These are phyloP conservation scores for Microcaecilia unicolor DNA, from an alignment of 2,797 vertebrate genomes.

Conservation along the genomic window DNA sequence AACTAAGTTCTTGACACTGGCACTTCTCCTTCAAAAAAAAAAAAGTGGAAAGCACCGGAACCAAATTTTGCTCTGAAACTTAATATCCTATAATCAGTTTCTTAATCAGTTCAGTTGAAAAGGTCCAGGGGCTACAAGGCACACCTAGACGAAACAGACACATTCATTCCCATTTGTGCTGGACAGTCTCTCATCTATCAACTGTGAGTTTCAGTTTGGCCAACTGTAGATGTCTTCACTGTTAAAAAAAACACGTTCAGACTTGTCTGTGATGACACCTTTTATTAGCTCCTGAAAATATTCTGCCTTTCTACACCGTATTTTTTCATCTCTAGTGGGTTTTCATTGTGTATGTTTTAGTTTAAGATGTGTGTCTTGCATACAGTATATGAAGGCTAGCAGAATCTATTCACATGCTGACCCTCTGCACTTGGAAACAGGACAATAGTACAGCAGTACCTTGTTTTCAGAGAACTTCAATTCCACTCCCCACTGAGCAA, in stretches of 20 bases:
- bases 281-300: constrained; percentile 37
- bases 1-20: no score
- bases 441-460: constrained; percentile 34
- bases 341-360: constrained; percentile 2
- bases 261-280: constrained; percentile 53
- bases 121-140: constrained; percentile 43
- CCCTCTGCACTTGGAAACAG: constrained; percentile 35
- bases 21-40: no score
- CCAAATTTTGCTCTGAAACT: constrained; percentile 43
- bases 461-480: constrained; percentile 45
- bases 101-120: constrained; percentile 37
- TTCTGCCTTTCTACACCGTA: constrained; percentile 41
- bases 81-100: constrained; percentile 45
- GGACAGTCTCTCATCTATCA: constrained; percentile 35
- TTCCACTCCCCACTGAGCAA: constrained; percentile 45
- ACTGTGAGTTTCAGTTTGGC: constrained; percentile 27
- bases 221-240: constrained; percentile 23
- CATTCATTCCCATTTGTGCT: constrained; percentile 24
- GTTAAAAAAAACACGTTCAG: constrained; percentile 27
- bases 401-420: constrained; percentile 18
- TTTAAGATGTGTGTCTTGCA: constrained; percentile 24
- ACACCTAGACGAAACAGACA: constrained; percentile 41
- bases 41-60: constrained; percentile 16
- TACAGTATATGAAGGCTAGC: constrained; percentile 17
- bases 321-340: constrained; percentile 13